These are phyloP conservation scores for Zoanthus sociatus DNA, from an alignment of 92 coral and sea anemone genomes.

Conservation along the genomic window DNA sequence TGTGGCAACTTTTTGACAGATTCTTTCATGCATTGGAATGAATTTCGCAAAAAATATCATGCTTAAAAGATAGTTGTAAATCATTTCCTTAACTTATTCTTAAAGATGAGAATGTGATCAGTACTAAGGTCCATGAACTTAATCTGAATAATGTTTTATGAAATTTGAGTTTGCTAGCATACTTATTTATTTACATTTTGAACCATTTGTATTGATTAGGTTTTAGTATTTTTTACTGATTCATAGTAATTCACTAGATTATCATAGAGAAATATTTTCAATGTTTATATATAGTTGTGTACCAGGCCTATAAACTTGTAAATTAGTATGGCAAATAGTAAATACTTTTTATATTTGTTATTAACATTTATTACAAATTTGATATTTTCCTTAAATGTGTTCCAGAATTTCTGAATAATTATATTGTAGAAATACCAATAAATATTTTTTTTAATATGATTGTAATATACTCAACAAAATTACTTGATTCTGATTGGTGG, in stretches of 20 bases:
- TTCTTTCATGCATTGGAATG: neutral
- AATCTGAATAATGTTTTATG: conserved; percentile 7
- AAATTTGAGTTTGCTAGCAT: neutral
- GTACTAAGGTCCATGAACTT: conserved; percentile 8
- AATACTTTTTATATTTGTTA: neutral
- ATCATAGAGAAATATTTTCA: neutral
- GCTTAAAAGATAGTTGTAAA: neutral
- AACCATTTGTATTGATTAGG: conserved; percentile 1
- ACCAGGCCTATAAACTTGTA: neutral
- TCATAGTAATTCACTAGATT: neutral
- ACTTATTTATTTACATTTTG: conserved; percentile 12
- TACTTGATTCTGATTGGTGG: too few relatives aligned
- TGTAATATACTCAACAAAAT: too few relatives aligned
- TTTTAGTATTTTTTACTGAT: neutral
- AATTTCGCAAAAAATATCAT: conserved; percentile 10
- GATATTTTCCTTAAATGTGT: conserved; percentile 1
- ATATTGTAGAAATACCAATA: conserved; percentile 1
- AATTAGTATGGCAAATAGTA: conserved; percentile 1
- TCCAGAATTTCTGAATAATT: neutral
- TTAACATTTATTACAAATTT: neutral
- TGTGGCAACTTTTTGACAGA: conserved; percentile 3
- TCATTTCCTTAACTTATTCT: neutral
- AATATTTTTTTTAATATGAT: neutral
- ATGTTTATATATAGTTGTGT: neutral
- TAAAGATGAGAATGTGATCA: neutral